phyloP scores from a whole-genome alignment of 2,113 vertebrate species.

The Epinephelus cyanopodus region DNA sequence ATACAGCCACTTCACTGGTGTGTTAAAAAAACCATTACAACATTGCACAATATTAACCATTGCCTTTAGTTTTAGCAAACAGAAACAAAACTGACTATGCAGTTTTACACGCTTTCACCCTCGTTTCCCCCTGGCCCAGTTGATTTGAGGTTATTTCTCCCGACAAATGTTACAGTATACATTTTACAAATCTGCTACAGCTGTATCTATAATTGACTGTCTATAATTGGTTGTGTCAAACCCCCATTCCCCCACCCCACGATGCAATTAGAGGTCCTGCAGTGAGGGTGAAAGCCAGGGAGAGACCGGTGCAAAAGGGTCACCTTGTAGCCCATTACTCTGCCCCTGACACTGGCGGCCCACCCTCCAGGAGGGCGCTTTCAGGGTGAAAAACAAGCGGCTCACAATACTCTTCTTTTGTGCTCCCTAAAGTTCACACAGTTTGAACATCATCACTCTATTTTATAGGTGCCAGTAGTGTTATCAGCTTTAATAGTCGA shows the following conservation, averaged over 20 bases:
- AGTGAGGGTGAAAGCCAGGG: slow-evolving; percentile 31
- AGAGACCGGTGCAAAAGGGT: slow-evolving; percentile 59
- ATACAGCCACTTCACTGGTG: not conserved
- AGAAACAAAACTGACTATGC: not conserved
- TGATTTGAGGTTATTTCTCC: slow-evolving; percentile 46
- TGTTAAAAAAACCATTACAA: not conserved
- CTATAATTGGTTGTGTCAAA: slow-evolving; percentile 61
- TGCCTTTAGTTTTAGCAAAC: not conserved
- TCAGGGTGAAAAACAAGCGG: not conserved
- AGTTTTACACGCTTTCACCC: not conserved
- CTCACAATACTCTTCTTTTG: slow-evolving; percentile 9
- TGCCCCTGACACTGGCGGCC: slow-evolving; percentile 56
- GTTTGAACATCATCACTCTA: no score
- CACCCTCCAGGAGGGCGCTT: slow-evolving; percentile 30
- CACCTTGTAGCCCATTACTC: slow-evolving; percentile 75
- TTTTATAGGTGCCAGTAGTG: no score
- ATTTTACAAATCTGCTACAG: slow-evolving; percentile 64
- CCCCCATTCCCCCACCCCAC: slow-evolving; percentile 51
- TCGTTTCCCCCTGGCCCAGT: slow-evolving; percentile 18
- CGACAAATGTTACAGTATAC: slow-evolving; percentile 44
- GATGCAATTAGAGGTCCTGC: slow-evolving; percentile 75
- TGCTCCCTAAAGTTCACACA: not conserved
- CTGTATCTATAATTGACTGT: slow-evolving; percentile 70
- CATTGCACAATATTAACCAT: not conserved
- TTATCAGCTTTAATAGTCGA: no score